Base-by-base conservation (phyloP, 1,140 invertebrate genomes). In the Brachionus sp. region DNA sequence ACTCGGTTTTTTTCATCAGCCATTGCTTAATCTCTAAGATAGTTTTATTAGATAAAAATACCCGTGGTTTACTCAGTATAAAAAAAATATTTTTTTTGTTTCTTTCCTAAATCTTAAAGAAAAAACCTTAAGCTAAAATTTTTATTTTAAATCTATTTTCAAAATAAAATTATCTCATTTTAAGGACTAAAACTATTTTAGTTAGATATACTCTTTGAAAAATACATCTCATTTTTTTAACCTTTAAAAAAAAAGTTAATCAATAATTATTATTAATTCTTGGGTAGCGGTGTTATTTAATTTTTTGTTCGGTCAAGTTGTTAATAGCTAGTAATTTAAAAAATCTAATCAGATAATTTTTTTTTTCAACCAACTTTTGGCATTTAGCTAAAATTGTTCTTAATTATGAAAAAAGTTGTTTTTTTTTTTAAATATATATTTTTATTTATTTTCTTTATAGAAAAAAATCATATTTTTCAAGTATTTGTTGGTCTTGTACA, bases 1-100 rank as follows among this genome's bases (percentile, higher is more conserved):
- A 57, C 19, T 57, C 50, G 50, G 50, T 57, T 5, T 57, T 57
- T 57, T 19, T 57, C 19, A 57, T 57, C 50, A 57, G 16, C 5
- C 50, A 57, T 57, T 57, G 19, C 50, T 57, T 57, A 57, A 57
- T 57, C 50, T n/a, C 50, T 57, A 57, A 57, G 50, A 57, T 57
- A 57, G 19, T 16, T 57, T 19, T 7, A 19, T 0, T 19, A 57
- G 50, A 57, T 57, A 57, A 57, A 57, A 5, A 5, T 19, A 57
- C 50, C 50, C 50, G 50, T 57, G 50, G 50, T 57, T 19, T 57
- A 57, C 16, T 16, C 50, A 19, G 19, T 57, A 57, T 57, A 57
- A 19, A 57, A 57, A 23, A 16, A 19, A 23, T 19, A 57, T 19
- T 57, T 57, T 19, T n/a, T 57, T 19, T 50, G 16, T 50, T 50